Percentiles rank a stretch among this genome's conserved stretches.
Conservation (phyloP, 1,140 invertebrate genomes). For the Wiebesia pumilae region DNA sequence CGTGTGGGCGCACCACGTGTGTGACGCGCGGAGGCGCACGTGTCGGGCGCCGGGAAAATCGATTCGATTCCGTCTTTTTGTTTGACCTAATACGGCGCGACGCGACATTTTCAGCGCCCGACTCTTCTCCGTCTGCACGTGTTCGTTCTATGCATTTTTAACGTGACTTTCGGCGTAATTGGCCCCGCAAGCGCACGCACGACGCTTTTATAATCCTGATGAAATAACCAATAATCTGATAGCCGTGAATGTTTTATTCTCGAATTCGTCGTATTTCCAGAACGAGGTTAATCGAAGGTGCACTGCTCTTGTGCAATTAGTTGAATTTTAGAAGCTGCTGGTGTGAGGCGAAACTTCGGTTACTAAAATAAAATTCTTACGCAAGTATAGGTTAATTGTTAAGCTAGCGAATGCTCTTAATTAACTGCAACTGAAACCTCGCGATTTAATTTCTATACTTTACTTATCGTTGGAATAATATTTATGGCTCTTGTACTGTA, state of each 20-base stretch:
- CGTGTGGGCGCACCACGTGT: slow-evolving; percentile 40
- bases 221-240: too few relatives aligned
- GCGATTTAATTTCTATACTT: neutral
- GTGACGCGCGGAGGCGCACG: slow-evolving; percentile 17
- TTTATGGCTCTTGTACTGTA: neutral
- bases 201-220: too few relatives aligned
- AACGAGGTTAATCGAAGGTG: neutral
- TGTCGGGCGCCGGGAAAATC: neutral
- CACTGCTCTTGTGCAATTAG: neutral
- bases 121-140: neutral
- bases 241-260: neutral
- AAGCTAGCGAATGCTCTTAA: neutral
- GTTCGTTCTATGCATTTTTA: neutral
- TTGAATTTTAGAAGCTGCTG: neutral
- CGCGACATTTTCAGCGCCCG: neutral
- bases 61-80: slow-evolving; percentile 34
- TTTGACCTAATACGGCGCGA: neutral
- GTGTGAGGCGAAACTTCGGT: neutral
- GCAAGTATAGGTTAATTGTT: neutral
- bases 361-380: neutral
- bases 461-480: neutral
- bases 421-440: neutral
- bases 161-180: neutral
- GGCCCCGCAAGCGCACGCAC: too few relatives aligned
- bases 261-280: neutral